These are phyloP conservation scores for Rhagoletis zephyria DNA, from an alignment of 1,140 invertebrate genomes.

Conservation along the genomic window DNA sequence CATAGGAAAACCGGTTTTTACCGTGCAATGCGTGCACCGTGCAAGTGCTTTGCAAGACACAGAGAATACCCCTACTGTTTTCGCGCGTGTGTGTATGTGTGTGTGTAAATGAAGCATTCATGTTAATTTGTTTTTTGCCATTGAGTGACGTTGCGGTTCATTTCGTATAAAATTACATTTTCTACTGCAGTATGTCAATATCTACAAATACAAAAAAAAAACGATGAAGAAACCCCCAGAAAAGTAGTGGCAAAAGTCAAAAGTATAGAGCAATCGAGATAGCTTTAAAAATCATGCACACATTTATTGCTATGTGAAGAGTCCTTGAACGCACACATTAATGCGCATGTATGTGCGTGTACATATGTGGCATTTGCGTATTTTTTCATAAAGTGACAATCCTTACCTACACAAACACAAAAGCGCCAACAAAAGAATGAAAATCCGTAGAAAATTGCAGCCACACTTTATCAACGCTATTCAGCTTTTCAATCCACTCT, in stretches of 20 bases:
- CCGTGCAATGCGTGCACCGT: too few species aligned
- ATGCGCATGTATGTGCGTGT: not conserved
- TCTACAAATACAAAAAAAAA: not conserved
- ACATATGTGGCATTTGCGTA: not conserved
- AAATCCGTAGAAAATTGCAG: not conserved
- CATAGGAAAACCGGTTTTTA: too few species aligned
- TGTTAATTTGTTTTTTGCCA: not conserved
- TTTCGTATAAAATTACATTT: not conserved
- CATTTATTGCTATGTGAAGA: not conserved
- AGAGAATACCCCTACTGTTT: not conserved
- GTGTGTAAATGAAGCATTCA: not conserved
- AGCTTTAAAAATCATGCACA: not conserved
- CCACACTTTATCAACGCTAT: conserved; percentile 31
- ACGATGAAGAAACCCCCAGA: too few species aligned
- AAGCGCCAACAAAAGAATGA: not conserved
- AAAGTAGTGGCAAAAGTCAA: too few species aligned
- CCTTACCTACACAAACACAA: not conserved
- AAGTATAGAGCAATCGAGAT: too few species aligned
- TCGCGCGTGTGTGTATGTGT: not conserved
- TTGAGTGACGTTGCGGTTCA: conserved; percentile 19
- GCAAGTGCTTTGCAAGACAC: too few species aligned
- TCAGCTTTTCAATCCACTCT: conserved; percentile 7
- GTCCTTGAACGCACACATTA: not conserved
- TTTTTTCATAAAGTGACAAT: conserved; percentile 40
- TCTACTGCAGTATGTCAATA: not conserved